A percentile compares a stretch with the other conserved stretches of the same genome.
These are phyloP conservation scores for Chloromyia formosa DNA, from an alignment of 2,888 invertebrate species.

Conservation along the genomic window DNA sequence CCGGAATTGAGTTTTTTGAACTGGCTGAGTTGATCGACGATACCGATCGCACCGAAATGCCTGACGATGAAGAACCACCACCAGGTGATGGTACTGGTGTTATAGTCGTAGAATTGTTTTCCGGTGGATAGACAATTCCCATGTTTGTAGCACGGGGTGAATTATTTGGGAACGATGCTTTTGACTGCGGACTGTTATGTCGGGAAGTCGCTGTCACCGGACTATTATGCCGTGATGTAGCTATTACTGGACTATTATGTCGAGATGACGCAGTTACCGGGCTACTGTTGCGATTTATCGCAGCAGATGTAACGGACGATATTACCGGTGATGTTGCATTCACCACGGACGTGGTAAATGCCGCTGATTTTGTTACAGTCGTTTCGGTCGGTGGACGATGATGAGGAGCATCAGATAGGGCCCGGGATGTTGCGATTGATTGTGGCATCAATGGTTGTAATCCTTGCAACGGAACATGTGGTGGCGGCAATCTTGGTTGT, in stretches of 20 bases:
- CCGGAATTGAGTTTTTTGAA: constrained; percentile 19
- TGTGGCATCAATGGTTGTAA: constrained; percentile 1
- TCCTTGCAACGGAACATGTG: background rate
- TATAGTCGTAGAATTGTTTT: constrained; percentile 29
- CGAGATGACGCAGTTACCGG: background rate
- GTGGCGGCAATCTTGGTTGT: constrained; percentile 8
- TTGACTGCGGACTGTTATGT: constrained; percentile 7
- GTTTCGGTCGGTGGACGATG: background rate
- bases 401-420: background rate
- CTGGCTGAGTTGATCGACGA: constrained; percentile 40
- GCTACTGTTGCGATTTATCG: background rate
- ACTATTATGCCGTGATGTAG: background rate
- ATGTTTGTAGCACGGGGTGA: constrained; percentile 32
- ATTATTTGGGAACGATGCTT: background rate
- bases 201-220: background rate
- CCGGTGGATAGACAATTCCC: constrained; percentile 45
- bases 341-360: background rate
- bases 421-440: background rate
- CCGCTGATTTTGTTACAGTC: background rate
- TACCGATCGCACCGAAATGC: constrained; percentile 45
- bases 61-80: background rate
- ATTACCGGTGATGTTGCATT: background rate
- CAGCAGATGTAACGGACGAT: background rate
- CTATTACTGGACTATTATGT: no score
- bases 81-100: constrained; percentile 19